phyloP scores from a whole-genome alignment of 2,797 vertebrate species.

The Myripristis jacobus region DNA sequence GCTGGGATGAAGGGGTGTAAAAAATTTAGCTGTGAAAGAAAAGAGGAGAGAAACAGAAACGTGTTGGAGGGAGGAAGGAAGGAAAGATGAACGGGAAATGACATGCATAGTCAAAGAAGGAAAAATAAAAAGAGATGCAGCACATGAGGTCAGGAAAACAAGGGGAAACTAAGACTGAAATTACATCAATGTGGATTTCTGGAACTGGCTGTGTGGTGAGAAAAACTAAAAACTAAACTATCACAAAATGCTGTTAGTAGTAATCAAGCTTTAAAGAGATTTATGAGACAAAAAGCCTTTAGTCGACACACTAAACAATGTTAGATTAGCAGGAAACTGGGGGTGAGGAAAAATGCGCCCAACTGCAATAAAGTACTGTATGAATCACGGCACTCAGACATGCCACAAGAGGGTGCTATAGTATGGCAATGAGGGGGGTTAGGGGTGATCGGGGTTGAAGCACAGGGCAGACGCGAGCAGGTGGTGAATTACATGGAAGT shows the following conservation, averaged over 20 bases:
- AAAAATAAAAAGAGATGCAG: slow-evolving; percentile 9
- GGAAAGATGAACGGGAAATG: slow-evolving; percentile 29
- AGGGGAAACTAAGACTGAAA: not conserved
- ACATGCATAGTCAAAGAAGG: slow-evolving; percentile 47
- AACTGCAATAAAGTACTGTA: not conserved
- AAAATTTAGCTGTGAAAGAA: slow-evolving; percentile 91
- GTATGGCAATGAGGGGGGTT: slow-evolving; percentile 13
- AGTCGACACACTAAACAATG: slow-evolving; percentile 19
- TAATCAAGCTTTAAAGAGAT: not conserved
- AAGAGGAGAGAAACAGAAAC: slow-evolving; percentile 41
- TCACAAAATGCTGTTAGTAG: slow-evolving; percentile 1
- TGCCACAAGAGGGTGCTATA: slow-evolving; percentile 68
- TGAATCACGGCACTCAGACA: slow-evolving; percentile 52
- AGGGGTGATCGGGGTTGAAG: slow-evolving; percentile 17
- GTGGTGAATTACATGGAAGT: slow-evolving; percentile 95
- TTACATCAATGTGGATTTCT: slow-evolving; percentile 12
- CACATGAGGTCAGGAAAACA: slow-evolving; percentile 40
- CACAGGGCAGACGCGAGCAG: slow-evolving; percentile 60
- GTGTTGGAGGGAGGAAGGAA: slow-evolving; percentile 53
- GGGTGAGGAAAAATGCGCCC: slow-evolving; percentile 3
- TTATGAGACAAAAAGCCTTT: not conserved
- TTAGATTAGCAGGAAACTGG: not conserved
- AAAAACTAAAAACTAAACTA: not conserved
- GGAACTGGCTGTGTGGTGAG: not conserved
- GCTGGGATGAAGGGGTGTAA: slow-evolving; percentile 85